phyloP scores from a whole-genome alignment of 2,113 vertebrate species.

The Crotalus helleri region DNA sequence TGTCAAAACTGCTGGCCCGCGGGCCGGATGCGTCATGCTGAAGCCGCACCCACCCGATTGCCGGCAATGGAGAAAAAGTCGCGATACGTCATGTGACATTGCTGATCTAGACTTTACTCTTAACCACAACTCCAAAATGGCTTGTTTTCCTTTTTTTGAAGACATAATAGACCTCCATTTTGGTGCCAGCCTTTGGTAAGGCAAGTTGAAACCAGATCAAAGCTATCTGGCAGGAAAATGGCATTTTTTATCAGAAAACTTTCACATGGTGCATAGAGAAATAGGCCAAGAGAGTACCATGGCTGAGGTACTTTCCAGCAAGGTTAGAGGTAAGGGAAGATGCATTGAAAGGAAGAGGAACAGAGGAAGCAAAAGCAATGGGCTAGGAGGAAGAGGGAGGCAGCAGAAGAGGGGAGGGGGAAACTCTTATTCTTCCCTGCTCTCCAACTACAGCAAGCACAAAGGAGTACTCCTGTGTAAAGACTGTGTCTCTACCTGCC shows the following conservation, averaged over 20 bases:
- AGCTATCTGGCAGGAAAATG: background rate
- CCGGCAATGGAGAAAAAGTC: too few relatives aligned
- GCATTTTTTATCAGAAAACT: background rate
- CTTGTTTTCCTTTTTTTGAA: background rate
- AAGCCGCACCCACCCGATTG: too few relatives aligned
- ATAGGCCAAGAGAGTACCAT: background rate
- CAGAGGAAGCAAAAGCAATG: background rate
- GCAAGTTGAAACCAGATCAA: background rate
- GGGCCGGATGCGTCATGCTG: too few relatives aligned
- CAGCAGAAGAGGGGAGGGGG: background rate
- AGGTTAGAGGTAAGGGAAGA: background rate
- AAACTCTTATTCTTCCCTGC: background rate
- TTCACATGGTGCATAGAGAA: background rate
- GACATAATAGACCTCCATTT: background rate
- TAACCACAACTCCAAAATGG: background rate
- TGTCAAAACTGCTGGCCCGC: too few relatives aligned
- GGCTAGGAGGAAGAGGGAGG: background rate
- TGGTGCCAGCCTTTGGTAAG: background rate
- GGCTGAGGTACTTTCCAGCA: background rate
- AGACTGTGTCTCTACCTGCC: background rate
- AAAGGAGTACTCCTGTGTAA: background rate
- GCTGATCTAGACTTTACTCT: background rate
- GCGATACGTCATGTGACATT: too few relatives aligned
- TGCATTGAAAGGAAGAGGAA: background rate
- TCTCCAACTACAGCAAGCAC: background rate